Evolutionary conservation across 2,888 invertebrate genomes (phyloP), one percentile per base, ranked within the genome.

Genomic region (Yponomeuta evonymella): DNA sequence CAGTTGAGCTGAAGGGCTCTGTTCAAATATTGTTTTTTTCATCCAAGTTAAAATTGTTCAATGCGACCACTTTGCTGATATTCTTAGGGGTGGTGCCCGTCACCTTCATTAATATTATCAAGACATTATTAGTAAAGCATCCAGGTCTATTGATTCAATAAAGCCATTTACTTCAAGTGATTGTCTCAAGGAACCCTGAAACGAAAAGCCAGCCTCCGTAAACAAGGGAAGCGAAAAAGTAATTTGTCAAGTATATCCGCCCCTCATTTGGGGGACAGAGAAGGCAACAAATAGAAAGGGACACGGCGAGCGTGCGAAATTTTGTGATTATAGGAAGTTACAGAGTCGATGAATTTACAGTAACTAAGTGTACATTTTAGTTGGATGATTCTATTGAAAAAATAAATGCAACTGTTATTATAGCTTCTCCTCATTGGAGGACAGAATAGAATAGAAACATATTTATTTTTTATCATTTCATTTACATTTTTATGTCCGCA

Each of bases 201-300:
- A 70, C n/a, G 63, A 63, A 63, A 63, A 36, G 15, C 11, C 62
- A 63, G 43, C 70, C 62, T 72, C 71, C 73, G 77, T 80, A 86
- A 88, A 86, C 85, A 88, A 86, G 87, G 83, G 83, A 83, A 85
- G 81, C 79, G 84, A 85, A 86, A 88, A 89, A 88, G 89, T 88
- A 88, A 90, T 90, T 89, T 89, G 89, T 89, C 90, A 90, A 89
- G 88, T 84, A 88, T 88, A 89, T 89, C 89, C 80, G 80, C 82
- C 78, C 79, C 81, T 79, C 78, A 81, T 81, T 84, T 81, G 80
- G 83, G 64, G 64, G 74, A 72, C 72, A 74, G 77, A 76, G 77
- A 76, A 48, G 11, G 33, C 12, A 63, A 48, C 48, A 48, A 70
- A 70, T 69, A 64, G 62, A 64, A 11, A 70, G 43, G 63, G 62